These are phyloP conservation scores for Limanda limanda DNA, from an alignment of 2,113 vertebrate species.

Conservation along the genomic window DNA sequence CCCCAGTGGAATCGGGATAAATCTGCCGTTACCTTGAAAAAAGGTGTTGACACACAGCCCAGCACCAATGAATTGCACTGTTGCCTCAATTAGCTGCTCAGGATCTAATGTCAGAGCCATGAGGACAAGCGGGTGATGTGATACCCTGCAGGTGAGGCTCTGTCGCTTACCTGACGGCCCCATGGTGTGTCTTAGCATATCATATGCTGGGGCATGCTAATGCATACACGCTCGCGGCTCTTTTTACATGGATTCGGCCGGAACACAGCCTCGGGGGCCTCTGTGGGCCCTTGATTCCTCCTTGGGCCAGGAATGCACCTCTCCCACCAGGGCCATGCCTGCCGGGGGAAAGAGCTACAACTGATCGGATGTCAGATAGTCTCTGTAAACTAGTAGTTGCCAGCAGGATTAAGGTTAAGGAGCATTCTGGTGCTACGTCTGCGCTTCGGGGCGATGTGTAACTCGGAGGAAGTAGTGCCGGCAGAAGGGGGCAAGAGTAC, in stretches of 20 bases:
- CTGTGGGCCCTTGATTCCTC: conserved; percentile 39
- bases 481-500: conserved; percentile 69
- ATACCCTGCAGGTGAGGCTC: conserved; percentile 51
- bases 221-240: conserved; percentile 44
- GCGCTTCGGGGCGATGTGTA: conserved; percentile 64
- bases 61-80: conserved; percentile 59
- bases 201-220: conserved; percentile 45
- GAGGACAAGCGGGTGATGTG: conserved; percentile 63
- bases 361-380: conserved; percentile 66
- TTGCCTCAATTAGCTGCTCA: conserved; percentile 71
- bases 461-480: conserved; percentile 63
- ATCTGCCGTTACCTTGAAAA: conserved; percentile 58
- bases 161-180: conserved; percentile 65
- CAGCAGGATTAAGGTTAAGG: conserved; percentile 72
- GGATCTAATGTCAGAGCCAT: conserved; percentile 67
- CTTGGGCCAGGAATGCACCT: conserved; percentile 54
- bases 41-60: conserved; percentile 65
- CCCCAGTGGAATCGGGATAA: conserved; percentile 35
- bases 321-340: conserved; percentile 43
- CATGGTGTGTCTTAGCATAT: conserved; percentile 58
- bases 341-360: conserved; percentile 39
- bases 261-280: conserved; percentile 46
- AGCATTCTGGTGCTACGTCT: conserved; percentile 67
- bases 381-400: conserved; percentile 63
- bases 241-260: conserved; percentile 61